Conservation (phyloP, 2,888 invertebrate genomes). For the Acanthosepion lycidas region DNA sequence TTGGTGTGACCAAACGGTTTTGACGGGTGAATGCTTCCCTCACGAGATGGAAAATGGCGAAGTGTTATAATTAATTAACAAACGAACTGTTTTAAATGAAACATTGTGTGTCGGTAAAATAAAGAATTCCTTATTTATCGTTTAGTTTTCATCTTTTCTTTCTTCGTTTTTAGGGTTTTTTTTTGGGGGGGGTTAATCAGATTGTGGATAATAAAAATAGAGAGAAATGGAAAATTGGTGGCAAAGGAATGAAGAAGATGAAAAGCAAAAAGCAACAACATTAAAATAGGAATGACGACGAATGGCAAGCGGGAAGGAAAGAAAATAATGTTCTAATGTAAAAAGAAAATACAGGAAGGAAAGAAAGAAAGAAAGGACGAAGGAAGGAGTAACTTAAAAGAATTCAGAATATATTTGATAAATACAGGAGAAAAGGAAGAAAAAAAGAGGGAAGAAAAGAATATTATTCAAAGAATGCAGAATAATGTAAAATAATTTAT, state of each 20-base stretch:
- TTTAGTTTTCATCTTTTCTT: not conserved
- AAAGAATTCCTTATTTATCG: not conserved
- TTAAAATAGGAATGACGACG: not conserved
- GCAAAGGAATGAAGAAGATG: not conserved
- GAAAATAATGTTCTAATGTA: not conserved
- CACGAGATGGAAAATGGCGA: conserved; percentile 15
- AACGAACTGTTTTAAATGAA: conserved; percentile 33
- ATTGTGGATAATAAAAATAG: not conserved
- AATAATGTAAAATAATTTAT: too few relatives aligned
- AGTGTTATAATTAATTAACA: not conserved
- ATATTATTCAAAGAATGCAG: too few relatives aligned
- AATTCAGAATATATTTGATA: too few relatives aligned
- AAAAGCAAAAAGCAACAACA: not conserved
- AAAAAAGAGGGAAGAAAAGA: too few relatives aligned
- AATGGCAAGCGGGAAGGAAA: not conserved
- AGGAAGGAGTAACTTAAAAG: not conserved
- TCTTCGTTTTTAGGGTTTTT: not conserved
- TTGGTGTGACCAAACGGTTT: not conserved
- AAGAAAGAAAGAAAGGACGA: not conserved
- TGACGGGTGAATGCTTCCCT: not conserved
- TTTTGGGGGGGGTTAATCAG: too few relatives aligned
- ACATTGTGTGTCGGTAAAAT: not conserved
- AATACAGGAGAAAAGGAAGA: too few relatives aligned
- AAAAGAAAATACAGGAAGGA: not conserved
- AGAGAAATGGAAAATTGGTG: not conserved